Evolutionary conservation across 2,797 vertebrate species (phyloP).

Genomic region (Huso huso): DNA sequence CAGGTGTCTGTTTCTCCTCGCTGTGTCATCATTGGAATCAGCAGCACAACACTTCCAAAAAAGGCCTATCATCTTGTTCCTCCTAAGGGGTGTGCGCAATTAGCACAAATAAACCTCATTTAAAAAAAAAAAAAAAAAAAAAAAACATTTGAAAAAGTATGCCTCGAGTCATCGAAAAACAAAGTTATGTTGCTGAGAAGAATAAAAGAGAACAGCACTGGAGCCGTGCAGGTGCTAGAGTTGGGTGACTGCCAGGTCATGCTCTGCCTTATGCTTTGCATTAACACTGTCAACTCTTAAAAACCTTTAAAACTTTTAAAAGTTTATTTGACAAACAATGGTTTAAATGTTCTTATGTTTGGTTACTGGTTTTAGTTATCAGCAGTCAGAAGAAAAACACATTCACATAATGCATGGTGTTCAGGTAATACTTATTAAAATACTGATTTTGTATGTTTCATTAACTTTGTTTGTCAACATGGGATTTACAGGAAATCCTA

Average conservation of each 20-base stretch:
- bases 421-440: no score
- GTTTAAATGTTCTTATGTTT: neutral
- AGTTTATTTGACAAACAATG: neutral
- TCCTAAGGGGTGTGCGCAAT: constrained; percentile 34
- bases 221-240: constrained; percentile 78
- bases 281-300: constrained; percentile 71
- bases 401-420: no score
- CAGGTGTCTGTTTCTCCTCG: constrained; percentile 69
- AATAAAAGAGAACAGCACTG: constrained; percentile 41
- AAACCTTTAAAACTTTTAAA: constrained; percentile 22
- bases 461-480: no score
- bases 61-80: constrained; percentile 42
- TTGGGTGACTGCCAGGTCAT: constrained; percentile 76
- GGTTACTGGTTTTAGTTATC: neutral
- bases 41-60: constrained; percentile 46
- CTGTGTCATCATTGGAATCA: constrained; percentile 59
- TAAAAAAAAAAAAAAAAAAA: constrained; percentile 22
- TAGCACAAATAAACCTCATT: constrained; percentile 31
- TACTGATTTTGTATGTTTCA: no score
- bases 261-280: constrained; percentile 65
- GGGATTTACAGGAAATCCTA: no score
- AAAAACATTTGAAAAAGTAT: constrained; percentile 36
- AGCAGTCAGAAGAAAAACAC: neutral
- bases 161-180: constrained; percentile 27
- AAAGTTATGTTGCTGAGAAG: constrained; percentile 30